These are phyloP conservation scores for Solen grandis DNA, from an alignment of 1,140 invertebrate genomes.

Conservation along the genomic window DNA sequence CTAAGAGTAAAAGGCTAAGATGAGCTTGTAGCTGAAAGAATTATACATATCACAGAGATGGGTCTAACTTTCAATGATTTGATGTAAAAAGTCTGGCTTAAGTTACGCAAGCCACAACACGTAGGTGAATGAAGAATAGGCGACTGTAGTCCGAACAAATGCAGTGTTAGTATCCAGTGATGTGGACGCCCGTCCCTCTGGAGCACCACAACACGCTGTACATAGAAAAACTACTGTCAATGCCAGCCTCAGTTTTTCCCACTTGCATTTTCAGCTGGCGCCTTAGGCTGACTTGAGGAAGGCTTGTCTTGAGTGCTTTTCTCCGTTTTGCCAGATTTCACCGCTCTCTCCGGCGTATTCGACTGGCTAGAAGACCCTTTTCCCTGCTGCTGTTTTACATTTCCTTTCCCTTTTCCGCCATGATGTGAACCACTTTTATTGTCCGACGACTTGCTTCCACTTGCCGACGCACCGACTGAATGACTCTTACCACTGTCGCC, in stretches of 20 bases:
- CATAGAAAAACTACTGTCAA: too few species aligned
- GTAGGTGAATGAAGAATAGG: background rate
- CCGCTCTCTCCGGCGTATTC: background rate
- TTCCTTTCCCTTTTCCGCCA: background rate
- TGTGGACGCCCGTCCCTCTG: background rate
- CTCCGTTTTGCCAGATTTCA: too few species aligned
- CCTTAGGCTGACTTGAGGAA: background rate
- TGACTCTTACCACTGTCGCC: conserved; percentile 39
- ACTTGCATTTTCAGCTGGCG: background rate
- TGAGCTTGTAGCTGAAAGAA: too few species aligned
- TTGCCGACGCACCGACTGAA: background rate
- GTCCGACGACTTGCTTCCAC: background rate
- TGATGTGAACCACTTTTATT: background rate
- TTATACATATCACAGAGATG: too few species aligned
- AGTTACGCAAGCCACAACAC: background rate
- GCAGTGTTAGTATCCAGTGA: background rate
- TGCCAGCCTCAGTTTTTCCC: too few species aligned
- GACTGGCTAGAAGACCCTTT: background rate
- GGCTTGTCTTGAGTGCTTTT: background rate
- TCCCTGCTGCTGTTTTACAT: background rate
- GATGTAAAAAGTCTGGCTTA: too few species aligned
- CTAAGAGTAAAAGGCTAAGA: too few species aligned
- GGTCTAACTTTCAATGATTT: too few species aligned
- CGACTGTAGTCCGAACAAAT: background rate
- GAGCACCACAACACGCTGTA: background rate